Base-by-base conservation (phyloP, 2,888 invertebrate species). In the Acrobasis repandana region DNA sequence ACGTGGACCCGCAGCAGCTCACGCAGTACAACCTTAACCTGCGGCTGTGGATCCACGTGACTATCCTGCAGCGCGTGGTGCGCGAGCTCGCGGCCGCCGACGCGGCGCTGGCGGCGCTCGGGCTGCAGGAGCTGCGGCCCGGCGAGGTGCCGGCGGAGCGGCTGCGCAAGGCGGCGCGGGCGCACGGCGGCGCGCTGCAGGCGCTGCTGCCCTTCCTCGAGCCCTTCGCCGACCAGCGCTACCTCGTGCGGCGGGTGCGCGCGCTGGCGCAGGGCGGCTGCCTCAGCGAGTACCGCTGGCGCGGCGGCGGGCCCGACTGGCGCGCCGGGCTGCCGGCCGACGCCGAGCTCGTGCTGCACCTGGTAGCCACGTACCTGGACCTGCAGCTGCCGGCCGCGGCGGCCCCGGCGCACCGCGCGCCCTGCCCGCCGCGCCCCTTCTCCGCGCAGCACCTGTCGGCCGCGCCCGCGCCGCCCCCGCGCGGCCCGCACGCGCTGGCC, bases 241-340 rank as follows among this genome's bases (percentile, higher is more conserved):
- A 98, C 90, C 89, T 97, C 15, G 95, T 96, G 54, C 95, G 94
- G 65, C 93, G 98, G n/a, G 64, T 49, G 49, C 78, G 93, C 57
- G 96, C 96, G 74, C 92, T 98, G 65, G 94, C 96, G 0, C 94
- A 93, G 77, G 97, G 97, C 65, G 97, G 97, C 10, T 97, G 97
- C 77, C 96, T 98, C 92, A 96, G 97, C 75, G 96, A 96, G 73
- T 98, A 96, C 88, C 95, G 95, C 67, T 98, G 98, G 98, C 95
- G 96, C 86, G 94, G 95, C 62, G 98, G 98, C 52, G 95, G 96
- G 49, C 89, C 96, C 74, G 94, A 94, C 56, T 97, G 98, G 97
- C 96, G 95, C 71, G 95, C 95, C 64, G 94, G 95, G 74, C 90
- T 96, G 69, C 98, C 98, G 14, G 95, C 97, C n/a, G 98, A 98